Percentiles rank a stretch among this genome's conserved stretches.
Evolutionary conservation across 2,797 vertebrate genomes (phyloP).

Genomic region (Tokudaia muenninki): DNA sequence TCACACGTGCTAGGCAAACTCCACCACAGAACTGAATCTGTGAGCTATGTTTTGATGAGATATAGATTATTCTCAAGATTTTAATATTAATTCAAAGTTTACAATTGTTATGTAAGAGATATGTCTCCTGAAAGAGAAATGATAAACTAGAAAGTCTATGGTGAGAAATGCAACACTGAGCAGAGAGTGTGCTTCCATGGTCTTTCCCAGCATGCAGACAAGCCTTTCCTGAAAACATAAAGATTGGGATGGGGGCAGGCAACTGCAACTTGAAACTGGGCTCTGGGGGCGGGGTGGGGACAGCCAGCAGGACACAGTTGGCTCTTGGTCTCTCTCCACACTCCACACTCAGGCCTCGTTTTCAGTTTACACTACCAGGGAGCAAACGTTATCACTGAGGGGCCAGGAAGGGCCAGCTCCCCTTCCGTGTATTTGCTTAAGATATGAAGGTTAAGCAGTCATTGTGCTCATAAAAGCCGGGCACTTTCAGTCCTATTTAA

Average conservation of each 20-base stretch:
- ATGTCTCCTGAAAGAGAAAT: background rate
- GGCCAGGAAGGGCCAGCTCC: slow-evolving; percentile 57
- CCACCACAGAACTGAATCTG: background rate
- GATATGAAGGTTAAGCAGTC: slow-evolving; percentile 62
- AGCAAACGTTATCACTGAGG: slow-evolving; percentile 57
- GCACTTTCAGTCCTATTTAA: slow-evolving; percentile 48
- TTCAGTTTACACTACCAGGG: slow-evolving; percentile 50
- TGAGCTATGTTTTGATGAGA: background rate
- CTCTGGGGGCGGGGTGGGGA: background rate
- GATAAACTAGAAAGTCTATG: background rate
- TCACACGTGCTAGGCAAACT: background rate
- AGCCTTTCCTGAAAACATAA: background rate
- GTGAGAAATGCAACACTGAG: slow-evolving; percentile 2
- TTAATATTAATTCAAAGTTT: slow-evolving; percentile 20
- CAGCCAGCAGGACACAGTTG: background rate
- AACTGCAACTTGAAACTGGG: background rate
- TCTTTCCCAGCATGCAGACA: background rate
- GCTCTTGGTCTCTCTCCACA: background rate
- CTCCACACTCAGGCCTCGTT: background rate
- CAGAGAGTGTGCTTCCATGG: background rate
- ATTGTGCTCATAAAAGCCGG: slow-evolving; percentile 51
- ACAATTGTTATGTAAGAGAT: background rate
- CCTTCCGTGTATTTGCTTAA: slow-evolving; percentile 63
- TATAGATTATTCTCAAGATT: background rate
- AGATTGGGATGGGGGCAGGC: background rate